Percentiles rank a stretch among this genome's conserved stretches.
These are phyloP conservation scores for Ceuthmochares aereus DNA, from an alignment of 2,113 vertebrate species.

Conservation along the genomic window DNA sequence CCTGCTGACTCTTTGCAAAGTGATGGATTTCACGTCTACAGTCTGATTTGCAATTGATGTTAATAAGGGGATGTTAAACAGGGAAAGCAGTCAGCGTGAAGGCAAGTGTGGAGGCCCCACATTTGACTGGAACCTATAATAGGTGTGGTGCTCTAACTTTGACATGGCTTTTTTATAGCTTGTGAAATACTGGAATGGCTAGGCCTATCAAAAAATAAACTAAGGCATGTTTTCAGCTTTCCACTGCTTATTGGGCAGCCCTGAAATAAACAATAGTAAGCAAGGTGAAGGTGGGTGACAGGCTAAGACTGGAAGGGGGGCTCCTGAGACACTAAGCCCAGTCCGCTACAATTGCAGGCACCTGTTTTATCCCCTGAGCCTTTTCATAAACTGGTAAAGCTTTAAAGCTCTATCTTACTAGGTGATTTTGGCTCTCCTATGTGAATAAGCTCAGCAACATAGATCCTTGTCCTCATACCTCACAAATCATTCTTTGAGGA, in stretches of 20 bases:
- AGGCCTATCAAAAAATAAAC: not conserved
- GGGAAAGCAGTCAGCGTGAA: not conserved
- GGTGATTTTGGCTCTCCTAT: not conserved
- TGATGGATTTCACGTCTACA: constrained; percentile 34
- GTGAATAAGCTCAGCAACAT: not conserved
- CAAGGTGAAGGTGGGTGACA: not conserved
- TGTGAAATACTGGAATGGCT: not conserved
- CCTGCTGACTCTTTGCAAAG: constrained; percentile 43
- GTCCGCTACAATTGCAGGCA: not conserved
- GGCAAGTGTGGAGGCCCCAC: not conserved
- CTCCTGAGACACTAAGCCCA: not conserved
- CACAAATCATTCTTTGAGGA: not conserved
- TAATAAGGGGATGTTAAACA: constrained; percentile 41
- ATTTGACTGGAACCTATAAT: not conserved
- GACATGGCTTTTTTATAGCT: not conserved
- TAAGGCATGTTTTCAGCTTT: not conserved
- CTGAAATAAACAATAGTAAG: not conserved
- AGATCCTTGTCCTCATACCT: not conserved
- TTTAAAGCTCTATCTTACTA: not conserved
- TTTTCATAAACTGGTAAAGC: constrained; percentile 19
- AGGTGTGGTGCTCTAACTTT: not conserved
- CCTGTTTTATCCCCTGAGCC: not conserved
- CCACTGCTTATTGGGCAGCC: not conserved
- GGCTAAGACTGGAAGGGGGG: not conserved
- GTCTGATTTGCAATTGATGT: constrained; percentile 11